These are phyloP conservation scores for Campylomormyrus tamandua DNA, from an alignment of 2,113 vertebrate species.

Conservation along the genomic window DNA sequence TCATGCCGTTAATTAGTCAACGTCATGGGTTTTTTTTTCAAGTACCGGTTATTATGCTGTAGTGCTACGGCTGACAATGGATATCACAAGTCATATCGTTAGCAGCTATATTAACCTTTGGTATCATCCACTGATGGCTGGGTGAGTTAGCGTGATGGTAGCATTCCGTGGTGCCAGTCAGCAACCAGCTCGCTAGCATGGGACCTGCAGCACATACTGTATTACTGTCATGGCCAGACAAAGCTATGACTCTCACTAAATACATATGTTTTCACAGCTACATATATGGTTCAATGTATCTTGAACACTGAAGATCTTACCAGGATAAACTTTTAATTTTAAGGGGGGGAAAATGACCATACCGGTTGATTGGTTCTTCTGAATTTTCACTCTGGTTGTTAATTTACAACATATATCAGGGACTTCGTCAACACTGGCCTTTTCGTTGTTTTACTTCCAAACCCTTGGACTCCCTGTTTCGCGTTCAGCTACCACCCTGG, in stretches of 20 bases:
- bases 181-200: not conserved
- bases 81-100: not conserved
- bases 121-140: not conserved
- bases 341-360: not conserved
- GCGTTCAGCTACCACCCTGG: not conserved
- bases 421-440: not conserved
- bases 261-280: not conserved
- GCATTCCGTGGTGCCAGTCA: not conserved
- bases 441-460: not conserved
- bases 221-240: not conserved
- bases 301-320: not conserved
- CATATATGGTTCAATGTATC: not conserved
- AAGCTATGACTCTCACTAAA: not conserved
- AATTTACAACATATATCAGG: not conserved
- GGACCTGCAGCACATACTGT: not conserved
- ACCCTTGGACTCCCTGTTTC: not conserved
- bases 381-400: not conserved
- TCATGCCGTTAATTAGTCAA: not conserved
- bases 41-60: not conserved
- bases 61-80: not conserved
- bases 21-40: not conserved
- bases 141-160: not conserved
- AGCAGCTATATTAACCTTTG: slow-evolving; percentile 15
- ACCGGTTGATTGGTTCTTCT: not conserved
- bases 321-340: not conserved